Base-by-base conservation (phyloP, 2,797 vertebrate species). In the Enoplosus armatus region DNA sequence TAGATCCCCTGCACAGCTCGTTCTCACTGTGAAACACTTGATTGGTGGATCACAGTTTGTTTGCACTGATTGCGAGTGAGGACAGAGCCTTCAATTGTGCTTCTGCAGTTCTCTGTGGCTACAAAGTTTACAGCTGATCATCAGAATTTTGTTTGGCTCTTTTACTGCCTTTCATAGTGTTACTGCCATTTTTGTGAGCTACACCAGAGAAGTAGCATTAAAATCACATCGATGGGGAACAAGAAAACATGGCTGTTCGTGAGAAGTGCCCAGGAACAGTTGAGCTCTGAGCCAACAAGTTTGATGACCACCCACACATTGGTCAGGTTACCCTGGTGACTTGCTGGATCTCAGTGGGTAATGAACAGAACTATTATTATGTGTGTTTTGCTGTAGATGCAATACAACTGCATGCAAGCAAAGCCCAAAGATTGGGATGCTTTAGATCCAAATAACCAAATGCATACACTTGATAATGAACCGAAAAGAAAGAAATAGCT, bases 311-410 rank as follows among this genome's bases (percentile, higher is more conserved):
- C 75, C 56, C 75, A 73, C 68, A 24, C 55, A 43, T 33, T 37
- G 55, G 37, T 72, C 79, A 51, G 55, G 73, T 71, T 77, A 68
- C 65, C 55, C 41, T 20, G 26, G 68, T 71, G 68, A 79, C 39
- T 27, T 31, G n/a, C 45, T 51, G 12, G 37, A 29, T 45, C 16
- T 51, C 15, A 9, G 31, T 41, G 59, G 22, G 29, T 50, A 71
- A 61, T 71, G 27, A 77, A 59, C 53, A 6, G 31, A 29, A 0
- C 50, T 61, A 14, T 58, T 64, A 59, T 43, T 68, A 27, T 59
- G 61, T 26, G 4, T 51, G 12, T 50, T 50, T 15, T 53, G 15
- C 16, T 54, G 27, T 18, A 65, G 18, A 58, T 76, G 50, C 58
- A 26, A 22, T 47, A 6, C 41, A 6, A 62, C 14, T 24, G 5